Base-by-base conservation (phyloP, 2,797 vertebrate species). In the Argya squamiceps region DNA sequence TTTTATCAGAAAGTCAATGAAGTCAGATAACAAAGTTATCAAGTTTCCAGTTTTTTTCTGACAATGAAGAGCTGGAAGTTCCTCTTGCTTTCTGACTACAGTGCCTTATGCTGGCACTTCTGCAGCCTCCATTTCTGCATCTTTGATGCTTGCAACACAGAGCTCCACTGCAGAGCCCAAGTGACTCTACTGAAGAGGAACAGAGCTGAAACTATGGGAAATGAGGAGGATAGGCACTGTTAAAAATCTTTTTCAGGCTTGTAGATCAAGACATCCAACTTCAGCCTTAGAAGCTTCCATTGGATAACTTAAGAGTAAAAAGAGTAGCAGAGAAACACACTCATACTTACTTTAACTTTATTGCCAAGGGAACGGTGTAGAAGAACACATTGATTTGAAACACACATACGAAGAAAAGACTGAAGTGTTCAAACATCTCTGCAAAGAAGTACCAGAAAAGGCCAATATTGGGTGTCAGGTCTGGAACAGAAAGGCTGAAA, bases 391-490 rank as follows among this genome's bases (percentile, higher is more conserved):
- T 99, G 97, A 99, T 99, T 98, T 99, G 99, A 97, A 99, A 99
- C 52, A 99, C 99, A 52, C 99, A 99, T 43, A 99, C 98, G 92
- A 99, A 99, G 98, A 99, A 99, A 94, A 99, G 98, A 82, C 99
- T 99, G 67, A 99, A 99, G 97, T 99, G 99, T 71, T 99, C 99
- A 79, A 99, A 99, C 99, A 99, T 99, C 98, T 99, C 99, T 0
- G 99, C 99, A 84, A 99, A 99, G 98, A 99, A 99, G 97, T 99
- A 99, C 99, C 99, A 99, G 97, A 99, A 99, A 93, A 99, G 99
- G 69, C 99, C 99, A 34, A 99, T 99, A 97, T 99, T 99, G 30
- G 99, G 99, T 23, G 99, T 99, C 93, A 99, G 98, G 96, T 99
- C 99, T 52, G 99, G 99, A 52, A 99, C 99, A 0, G 99, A 99